Conservation (phyloP, 1,140 invertebrate genomes). For the Hycleus cichorii region DNA sequence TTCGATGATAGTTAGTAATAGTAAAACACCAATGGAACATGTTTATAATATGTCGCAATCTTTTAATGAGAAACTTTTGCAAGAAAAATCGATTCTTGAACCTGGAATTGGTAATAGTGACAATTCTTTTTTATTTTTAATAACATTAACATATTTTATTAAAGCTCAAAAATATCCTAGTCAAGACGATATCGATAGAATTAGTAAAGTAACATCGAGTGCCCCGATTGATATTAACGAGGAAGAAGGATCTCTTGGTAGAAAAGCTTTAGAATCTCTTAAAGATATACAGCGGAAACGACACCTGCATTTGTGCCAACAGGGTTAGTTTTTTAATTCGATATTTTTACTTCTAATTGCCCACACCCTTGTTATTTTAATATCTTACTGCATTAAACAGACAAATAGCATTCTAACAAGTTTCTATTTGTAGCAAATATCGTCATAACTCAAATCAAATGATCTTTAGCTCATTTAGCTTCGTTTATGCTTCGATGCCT, state of each 20-base stretch:
- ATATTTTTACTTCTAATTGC: too few relatives aligned
- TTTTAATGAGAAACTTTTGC: slow-evolving; percentile 39
- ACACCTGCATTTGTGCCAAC: slow-evolving; percentile 78
- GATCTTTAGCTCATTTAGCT: too few relatives aligned
- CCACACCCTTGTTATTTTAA: too few relatives aligned
- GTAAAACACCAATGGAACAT: slow-evolving; percentile 23
- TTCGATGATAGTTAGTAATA: slow-evolving; percentile 33
- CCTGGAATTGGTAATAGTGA: slow-evolving; percentile 25
- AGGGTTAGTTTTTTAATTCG: slow-evolving; percentile 54
- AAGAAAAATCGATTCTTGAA: slow-evolving; percentile 37
- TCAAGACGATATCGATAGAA: slow-evolving; percentile 79
- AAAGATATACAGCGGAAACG: slow-evolving; percentile 85
- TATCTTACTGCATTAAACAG: too few relatives aligned
- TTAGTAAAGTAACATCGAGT: slow-evolving; percentile 75
- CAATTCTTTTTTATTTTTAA: not conserved
- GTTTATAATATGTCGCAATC: slow-evolving; percentile 38
- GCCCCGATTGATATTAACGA: slow-evolving; percentile 54
- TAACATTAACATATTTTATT: not conserved
- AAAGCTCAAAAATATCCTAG: slow-evolving; percentile 46
- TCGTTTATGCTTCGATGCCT: too few relatives aligned
- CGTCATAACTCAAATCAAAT: too few relatives aligned
- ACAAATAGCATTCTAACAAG: too few relatives aligned
- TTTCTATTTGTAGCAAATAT: too few relatives aligned
- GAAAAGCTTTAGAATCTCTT: slow-evolving; percentile 79
- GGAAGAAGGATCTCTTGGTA: slow-evolving; percentile 53